Evolutionary conservation across 2,797 vertebrate genomes (phyloP).

Genomic region (Gymnocypris eckloni): DNA sequence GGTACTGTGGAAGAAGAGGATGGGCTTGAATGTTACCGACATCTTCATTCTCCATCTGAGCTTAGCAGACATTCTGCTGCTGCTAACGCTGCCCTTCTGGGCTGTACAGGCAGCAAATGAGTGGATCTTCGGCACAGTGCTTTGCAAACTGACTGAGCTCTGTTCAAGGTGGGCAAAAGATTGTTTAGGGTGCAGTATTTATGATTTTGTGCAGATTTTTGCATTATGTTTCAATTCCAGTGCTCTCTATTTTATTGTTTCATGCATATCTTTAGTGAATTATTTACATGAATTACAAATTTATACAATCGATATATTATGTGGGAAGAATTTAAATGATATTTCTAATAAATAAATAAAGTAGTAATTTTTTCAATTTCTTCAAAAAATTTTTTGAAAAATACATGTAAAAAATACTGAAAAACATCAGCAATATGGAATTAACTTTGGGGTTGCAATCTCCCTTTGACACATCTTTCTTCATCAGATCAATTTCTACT

Average conservation of each 20-base stretch:
- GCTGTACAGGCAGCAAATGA: constrained; percentile 69
- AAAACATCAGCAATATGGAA: too few species aligned
- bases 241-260: background rate
- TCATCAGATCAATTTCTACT: constrained; percentile 89
- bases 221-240: background rate
- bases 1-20: constrained; percentile 74
- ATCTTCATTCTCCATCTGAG: constrained; percentile 86
- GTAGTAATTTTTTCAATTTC: too few species aligned
- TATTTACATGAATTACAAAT: too few species aligned
- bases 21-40: constrained; percentile 78
- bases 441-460: background rate
- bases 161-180: constrained; percentile 77
- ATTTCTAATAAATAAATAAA: too few species aligned
- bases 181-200: too few species aligned
- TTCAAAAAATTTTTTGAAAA: too few species aligned
- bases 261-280: too few species aligned
- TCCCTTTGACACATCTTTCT: constrained; percentile 5
- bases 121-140: constrained; percentile 78
- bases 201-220: background rate
- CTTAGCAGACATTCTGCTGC: constrained; percentile 79
- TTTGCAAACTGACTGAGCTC: constrained; percentile 82
- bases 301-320: too few species aligned
- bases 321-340: too few species aligned
- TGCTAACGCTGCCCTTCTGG: constrained; percentile 84
- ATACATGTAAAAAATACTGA: too few species aligned